Evolutionary conservation across 1,140 invertebrate genomes (phyloP).

Genomic region (Heliconius hermathena): DNA sequence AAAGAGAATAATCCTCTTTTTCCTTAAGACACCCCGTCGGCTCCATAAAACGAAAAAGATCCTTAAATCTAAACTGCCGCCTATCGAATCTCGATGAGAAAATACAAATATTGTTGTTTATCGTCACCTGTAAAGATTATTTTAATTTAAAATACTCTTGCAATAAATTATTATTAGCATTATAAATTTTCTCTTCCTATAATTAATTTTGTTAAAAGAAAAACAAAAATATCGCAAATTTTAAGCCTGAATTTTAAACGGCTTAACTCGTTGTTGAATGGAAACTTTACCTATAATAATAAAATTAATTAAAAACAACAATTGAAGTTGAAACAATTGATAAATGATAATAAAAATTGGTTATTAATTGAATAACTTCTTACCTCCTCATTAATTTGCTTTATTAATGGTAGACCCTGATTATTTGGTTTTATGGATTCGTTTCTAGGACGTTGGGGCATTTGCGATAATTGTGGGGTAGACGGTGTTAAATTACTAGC

Average conservation of each 20-base stretch:
- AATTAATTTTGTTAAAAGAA: no score
- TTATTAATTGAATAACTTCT: constrained; percentile 16
- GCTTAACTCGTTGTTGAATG: background rate
- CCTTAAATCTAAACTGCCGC: constrained; percentile 77
- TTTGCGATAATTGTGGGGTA: constrained; percentile 33
- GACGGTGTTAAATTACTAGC: constrained; percentile 61
- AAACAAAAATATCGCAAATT: no score
- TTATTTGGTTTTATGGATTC: constrained; percentile 56
- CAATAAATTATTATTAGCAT: background rate
- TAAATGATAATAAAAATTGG: constrained; percentile 2
- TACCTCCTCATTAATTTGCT: constrained; percentile 77
- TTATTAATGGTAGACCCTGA: constrained; percentile 65
- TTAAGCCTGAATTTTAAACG: no score
- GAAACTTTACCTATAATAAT: background rate
- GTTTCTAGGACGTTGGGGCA: constrained; percentile 41
- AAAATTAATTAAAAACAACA: background rate
- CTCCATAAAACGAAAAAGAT: constrained; percentile 87
- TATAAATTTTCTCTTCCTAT: no score
- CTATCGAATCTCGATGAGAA: constrained; percentile 69
- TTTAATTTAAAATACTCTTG: background rate
- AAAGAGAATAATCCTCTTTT: constrained; percentile 93
- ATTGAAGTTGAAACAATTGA: background rate
- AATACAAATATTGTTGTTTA: constrained; percentile 70
- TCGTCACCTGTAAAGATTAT: constrained; percentile 62
- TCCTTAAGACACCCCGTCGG: constrained; percentile 92